Evolutionary conservation across 2,888 invertebrate species (phyloP), one percentile per base, ranked within the genome.

Genomic region (Drosophila quinaria): DNA sequence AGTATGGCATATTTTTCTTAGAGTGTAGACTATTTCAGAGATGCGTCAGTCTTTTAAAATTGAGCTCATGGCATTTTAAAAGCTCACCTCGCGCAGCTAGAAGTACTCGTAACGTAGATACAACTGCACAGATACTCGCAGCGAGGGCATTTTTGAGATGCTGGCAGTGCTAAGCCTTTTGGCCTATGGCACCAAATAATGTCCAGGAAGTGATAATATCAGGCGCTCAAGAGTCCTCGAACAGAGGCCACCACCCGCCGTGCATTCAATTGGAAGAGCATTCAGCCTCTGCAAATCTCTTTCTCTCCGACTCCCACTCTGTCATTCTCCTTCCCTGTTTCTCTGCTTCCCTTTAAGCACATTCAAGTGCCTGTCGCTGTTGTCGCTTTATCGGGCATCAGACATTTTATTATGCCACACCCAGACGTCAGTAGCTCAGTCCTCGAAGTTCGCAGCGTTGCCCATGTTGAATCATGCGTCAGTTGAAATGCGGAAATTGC

Each of bases 171-270:
- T 83, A 88, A 81, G 85, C 70, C 78, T 76, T 89, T 87, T 89
- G 89, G 87, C 84, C 84, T 76, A 84, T 74, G 76, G 81, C 81
- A 70, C 87, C 79, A 76, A 87, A 84, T 87, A 89, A 89, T 87
- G 87, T 87, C 84, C 81, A 87, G 89, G 88, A 89, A 79, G 81
- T 79, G 84, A 84, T 84, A 89, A 84, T 87, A 89, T 84, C 89
- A 74, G 70, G 61, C 61, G 63, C 76, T 78, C 66, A 61, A 81
- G 84, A 65, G 68, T 60, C 31, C 78, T 80, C 71, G 51, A 60
- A 69, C 37, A 35, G 49, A 70, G 33, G 79, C 55, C 54, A 50
- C 70, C 78, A 61, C 68, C 78, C 65, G 78, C 69, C 66, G n/a
- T 65, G 87, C 85, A 84, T 87, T 84, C 87, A 84, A 78, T 84